Evolutionary conservation across 2,888 invertebrate genomes (phyloP).

Genomic region (Oxyscelio sp.): DNA sequence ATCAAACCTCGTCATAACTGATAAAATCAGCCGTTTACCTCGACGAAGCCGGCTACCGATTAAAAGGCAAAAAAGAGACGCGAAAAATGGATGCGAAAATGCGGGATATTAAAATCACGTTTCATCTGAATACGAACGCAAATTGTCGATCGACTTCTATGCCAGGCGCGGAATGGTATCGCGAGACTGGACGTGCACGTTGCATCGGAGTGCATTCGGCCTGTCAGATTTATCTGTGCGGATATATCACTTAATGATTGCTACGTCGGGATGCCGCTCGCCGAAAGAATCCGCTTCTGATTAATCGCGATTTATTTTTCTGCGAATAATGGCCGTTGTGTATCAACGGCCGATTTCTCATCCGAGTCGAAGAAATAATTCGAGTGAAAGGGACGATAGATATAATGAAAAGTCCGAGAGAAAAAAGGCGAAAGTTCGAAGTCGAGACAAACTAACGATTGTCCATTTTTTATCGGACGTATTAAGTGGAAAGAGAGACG

Average conservation of each 20-base stretch:
- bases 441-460: conserved; percentile 25
- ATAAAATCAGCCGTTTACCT: conserved; percentile 41
- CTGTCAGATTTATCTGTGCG: conserved; percentile 50
- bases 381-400: conserved; percentile 47
- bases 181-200: background rate
- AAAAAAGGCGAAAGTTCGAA: conserved; percentile 53
- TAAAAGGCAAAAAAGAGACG: conserved; percentile 28
- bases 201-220: conserved; percentile 37
- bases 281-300: conserved; percentile 36
- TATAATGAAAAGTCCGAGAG: conserved; percentile 25
- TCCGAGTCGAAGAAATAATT: conserved; percentile 38
- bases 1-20: conserved; percentile 23
- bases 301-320: conserved; percentile 50
- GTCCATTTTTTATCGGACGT: conserved; percentile 29
- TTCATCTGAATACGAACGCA: conserved; percentile 53
- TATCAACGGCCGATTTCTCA: conserved; percentile 21
- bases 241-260: conserved; percentile 52
- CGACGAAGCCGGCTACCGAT: conserved; percentile 29
- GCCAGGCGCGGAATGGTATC: conserved; percentile 20
- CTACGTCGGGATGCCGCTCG: conserved; percentile 28
- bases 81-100: background rate
- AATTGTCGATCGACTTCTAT: conserved; percentile 31
- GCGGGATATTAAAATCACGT: conserved; percentile 25
- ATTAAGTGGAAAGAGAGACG: conserved; percentile 1
- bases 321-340: conserved; percentile 31